These are phyloP conservation scores for Andrena cerasifolii DNA, from an alignment of 1,140 invertebrate species.

Conservation along the genomic window DNA sequence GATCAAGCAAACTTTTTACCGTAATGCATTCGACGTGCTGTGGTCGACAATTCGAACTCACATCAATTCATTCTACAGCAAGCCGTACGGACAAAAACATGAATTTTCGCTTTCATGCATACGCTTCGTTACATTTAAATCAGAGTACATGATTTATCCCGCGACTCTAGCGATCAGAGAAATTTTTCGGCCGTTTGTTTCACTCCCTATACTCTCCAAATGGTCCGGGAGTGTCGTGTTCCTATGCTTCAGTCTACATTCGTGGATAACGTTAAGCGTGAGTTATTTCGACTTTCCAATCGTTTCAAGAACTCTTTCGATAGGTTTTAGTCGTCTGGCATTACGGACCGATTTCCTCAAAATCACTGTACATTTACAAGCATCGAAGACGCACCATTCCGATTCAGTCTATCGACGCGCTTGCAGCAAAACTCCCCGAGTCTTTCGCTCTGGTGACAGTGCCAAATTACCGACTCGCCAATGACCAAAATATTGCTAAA, in stretches of 20 bases:
- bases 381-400: too few species aligned
- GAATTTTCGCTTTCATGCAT: slow-evolving; percentile 43
- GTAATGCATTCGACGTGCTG: slow-evolving; percentile 23
- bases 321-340: too few species aligned
- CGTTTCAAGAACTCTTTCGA: background rate
- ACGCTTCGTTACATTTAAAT: slow-evolving; percentile 38
- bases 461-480: too few species aligned
- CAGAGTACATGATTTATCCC: slow-evolving; percentile 35
- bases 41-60: slow-evolving; percentile 34
- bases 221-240: background rate
- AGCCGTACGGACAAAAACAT: slow-evolving; percentile 25
- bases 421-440: too few species aligned
- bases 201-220: background rate
- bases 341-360: too few species aligned
- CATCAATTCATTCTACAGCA: slow-evolving; percentile 37
- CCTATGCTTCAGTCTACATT: background rate
- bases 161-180: background rate
- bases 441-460: too few species aligned
- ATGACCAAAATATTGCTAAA: too few species aligned
- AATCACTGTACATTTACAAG: too few species aligned
- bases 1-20: slow-evolving; percentile 25
- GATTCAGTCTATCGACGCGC: too few species aligned
- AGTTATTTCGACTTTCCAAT: background rate
- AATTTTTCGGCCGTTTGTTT: background rate
- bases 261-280: background rate